phyloP scores from a whole-genome alignment of 2,888 invertebrate species.

The Sympetrum striolatum region DNA sequence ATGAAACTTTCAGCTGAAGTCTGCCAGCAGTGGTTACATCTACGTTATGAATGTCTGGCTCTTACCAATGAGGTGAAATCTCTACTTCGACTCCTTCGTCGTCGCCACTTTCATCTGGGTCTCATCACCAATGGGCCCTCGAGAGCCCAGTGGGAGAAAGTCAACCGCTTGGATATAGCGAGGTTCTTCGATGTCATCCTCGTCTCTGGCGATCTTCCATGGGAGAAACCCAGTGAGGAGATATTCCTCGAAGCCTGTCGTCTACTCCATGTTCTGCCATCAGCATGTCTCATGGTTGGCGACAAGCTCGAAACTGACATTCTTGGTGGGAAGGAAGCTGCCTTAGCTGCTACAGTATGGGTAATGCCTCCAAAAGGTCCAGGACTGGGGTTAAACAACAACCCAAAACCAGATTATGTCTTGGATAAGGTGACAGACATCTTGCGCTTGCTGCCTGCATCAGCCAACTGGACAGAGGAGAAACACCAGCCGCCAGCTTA shows the following conservation, averaged over 20 bases:
- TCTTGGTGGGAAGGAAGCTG: constrained; percentile 79
- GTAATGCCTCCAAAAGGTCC: constrained; percentile 64
- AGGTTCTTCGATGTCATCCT: constrained; percentile 80
- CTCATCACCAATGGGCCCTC: constrained; percentile 88
- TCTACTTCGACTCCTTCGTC: constrained; percentile 73
- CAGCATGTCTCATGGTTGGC: constrained; percentile 84
- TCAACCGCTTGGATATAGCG: constrained; percentile 72
- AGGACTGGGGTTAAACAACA: constrained; percentile 57
- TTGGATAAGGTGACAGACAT: constrained; percentile 71
- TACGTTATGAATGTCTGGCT: constrained; percentile 79
- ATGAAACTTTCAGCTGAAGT: constrained; percentile 66
- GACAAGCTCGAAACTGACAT: constrained; percentile 90
- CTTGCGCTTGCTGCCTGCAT: constrained; percentile 63
- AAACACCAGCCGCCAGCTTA: constrained; percentile 55
- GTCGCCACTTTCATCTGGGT: constrained; percentile 74
- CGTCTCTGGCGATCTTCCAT: constrained; percentile 83
- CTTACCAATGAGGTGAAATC: constrained; percentile 72
- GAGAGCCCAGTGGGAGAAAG: constrained; percentile 88
- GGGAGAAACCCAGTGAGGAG: constrained; percentile 84
- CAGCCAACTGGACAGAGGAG: constrained; percentile 61
- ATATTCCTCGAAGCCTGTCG: constrained; percentile 85
- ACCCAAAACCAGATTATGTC: constrained; percentile 68
- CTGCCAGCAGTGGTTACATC: constrained; percentile 78
- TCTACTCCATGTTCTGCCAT: constrained; percentile 74
- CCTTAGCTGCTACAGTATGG: constrained; percentile 82